Conservation (phyloP, 2,797 vertebrate genomes). For the Malurus leucopterus region DNA sequence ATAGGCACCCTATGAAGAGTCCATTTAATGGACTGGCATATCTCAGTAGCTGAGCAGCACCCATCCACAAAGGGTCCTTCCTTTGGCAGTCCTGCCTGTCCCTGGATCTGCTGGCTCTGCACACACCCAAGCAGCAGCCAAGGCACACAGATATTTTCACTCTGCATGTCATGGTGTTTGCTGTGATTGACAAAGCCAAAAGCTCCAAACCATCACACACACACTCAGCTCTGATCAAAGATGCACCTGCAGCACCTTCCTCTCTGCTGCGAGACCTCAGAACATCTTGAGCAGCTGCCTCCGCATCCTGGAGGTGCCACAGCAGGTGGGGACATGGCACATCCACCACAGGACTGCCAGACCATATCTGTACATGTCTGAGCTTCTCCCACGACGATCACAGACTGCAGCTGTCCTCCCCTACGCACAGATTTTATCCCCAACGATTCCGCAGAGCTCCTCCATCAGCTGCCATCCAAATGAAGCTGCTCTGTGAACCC, state of each 20-base stretch:
- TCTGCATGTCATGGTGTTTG: neutral
- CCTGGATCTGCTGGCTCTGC: neutral
- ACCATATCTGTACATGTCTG: rapidly evolving
- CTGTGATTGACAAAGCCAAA: neutral
- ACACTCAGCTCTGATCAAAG: neutral
- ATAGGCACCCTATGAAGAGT: neutral
- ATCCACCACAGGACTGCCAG: neutral
- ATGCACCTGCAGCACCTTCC: neutral
- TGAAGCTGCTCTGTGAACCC: neutral
- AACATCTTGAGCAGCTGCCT: neutral
- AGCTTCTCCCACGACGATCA: neutral
- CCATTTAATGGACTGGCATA: neutral
- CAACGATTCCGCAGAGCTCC: neutral
- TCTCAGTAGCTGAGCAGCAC: neutral
- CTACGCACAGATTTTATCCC: neutral
- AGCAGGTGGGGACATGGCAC: neutral
- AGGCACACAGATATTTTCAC: neutral
- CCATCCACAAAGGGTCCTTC: neutral
- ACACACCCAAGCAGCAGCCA: neutral
- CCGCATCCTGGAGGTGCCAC: neutral
- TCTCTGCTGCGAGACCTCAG: neutral
- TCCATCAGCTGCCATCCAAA: neutral
- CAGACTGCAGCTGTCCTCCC: neutral
- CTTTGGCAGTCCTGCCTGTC: neutral
- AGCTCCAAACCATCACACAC: neutral